Base-by-base conservation (phyloP, 2,113 vertebrate species). In the Rhynchopsitta pachyrhyncha region DNA sequence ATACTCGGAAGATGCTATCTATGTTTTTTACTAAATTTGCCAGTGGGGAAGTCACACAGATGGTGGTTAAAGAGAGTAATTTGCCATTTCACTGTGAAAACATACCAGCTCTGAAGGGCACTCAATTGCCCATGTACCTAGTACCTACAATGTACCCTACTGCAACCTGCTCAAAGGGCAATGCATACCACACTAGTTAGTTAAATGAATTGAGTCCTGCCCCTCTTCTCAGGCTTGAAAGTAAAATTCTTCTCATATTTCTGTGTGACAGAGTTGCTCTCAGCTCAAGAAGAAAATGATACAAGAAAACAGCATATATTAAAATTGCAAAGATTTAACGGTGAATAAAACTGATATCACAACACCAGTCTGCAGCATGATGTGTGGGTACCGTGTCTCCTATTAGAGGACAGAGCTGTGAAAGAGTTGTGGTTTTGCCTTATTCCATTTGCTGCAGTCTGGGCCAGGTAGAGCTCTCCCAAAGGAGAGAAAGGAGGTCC, bases 301-400 rank as follows among this genome's bases (percentile, higher is more conserved):
- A 42, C 20, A 33, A 69, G 66, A 46, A 85, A 82, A 46, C 6
- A 9, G 5, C 17, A 27, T 17, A 5, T 10, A 42, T 55, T 82
- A 78, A 31, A 69, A 4, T 37, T 37, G 14, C 35, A 84, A 82
- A 25, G 29, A 79, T 60, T 76, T 85, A 87, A 82, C 16, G 12
- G 25, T 49, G 78, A 75, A 50, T 84, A 74, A 70, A 83, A 59
- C 10, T 35, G 28, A 27, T 31, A 46, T 12, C 35, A 35, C 55
- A 44, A 16, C 9, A 53, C 5, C 33, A 16, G 6, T 28, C 33
- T 60, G 29, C 2, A 5, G 27, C 8, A 39, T 13, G 35, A 17
- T 57, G 24, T 17, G 20, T 53, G 18, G 6, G 5, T 50, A 79
- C 10, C 0, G 0, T 24, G 19, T 17, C 9, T 46, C 39, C 33